These are phyloP conservation scores for Tokudaia tokunoshimensis DNA, from an alignment of 2,797 vertebrate species.

Conservation along the genomic window DNA sequence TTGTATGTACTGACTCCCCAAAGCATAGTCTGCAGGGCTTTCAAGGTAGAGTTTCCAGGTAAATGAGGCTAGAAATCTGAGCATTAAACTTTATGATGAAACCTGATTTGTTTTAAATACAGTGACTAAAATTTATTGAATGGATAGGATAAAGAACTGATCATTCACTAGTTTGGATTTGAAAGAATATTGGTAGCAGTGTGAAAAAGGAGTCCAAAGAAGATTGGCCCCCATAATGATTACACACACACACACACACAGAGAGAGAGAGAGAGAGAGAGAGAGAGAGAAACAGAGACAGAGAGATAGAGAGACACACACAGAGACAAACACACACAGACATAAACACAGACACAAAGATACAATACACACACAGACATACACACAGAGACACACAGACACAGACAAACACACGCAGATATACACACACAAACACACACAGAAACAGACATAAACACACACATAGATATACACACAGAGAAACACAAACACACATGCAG, in stretches of 20 bases:
- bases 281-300: too few species aligned
- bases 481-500: too few species aligned
- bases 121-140: constrained; percentile 22
- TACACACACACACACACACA: too few species aligned
- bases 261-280: too few species aligned
- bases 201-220: not conserved
- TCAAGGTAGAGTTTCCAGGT: not conserved
- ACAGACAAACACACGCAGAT: too few species aligned
- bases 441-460: too few species aligned
- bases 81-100: not conserved
- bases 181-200: constrained; percentile 25
- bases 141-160: not conserved
- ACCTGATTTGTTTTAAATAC: not conserved
- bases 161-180: constrained; percentile 30
- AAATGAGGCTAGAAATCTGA: constrained; percentile 25
- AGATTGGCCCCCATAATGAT: not conserved
- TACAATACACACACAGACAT: too few species aligned
- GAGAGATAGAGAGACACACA: too few species aligned
- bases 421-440: not conserved
- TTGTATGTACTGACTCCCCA: not conserved
- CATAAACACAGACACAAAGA: too few species aligned
- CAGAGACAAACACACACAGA: too few species aligned
- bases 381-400: not conserved
- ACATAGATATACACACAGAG: too few species aligned
- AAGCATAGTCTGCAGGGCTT: not conserved